Conservation (phyloP, 2,113 vertebrate species). For the Harpagus bidentatus region DNA sequence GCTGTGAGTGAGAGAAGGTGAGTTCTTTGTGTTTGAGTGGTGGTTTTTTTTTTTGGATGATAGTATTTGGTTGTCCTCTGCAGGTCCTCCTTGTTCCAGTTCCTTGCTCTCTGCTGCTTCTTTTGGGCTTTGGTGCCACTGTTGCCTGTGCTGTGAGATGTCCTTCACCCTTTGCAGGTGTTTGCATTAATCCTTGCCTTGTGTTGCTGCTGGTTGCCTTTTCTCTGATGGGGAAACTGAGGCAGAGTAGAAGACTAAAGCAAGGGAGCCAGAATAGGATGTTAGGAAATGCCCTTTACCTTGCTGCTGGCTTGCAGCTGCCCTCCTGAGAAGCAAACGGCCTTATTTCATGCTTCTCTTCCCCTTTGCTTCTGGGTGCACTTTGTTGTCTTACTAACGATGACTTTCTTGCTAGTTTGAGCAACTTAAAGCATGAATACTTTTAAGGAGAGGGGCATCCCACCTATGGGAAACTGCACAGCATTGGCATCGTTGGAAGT, state of each 20-base stretch:
- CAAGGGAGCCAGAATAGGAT: rapidly evolving
- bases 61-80: not conserved
- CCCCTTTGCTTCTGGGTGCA: rapidly evolving
- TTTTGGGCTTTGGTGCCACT: not conserved
- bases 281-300: rapidly evolving
- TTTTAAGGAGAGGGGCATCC: rapidly evolving
- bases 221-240: not conserved
- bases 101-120: not conserved
- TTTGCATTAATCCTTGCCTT: not conserved
- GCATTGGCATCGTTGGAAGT: rapidly evolving
- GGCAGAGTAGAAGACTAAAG: not conserved
- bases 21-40: not conserved
- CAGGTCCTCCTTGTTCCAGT: rapidly evolving
- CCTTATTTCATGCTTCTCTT: not conserved
- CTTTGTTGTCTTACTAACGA: rapidly evolving
- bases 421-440: rapidly evolving
- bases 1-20: not conserved
- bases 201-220: not conserved
- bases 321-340: not conserved
- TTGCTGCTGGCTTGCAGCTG: not conserved
- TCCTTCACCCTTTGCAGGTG: rapidly evolving
- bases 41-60: too few relatives aligned
- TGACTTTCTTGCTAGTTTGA: not conserved
- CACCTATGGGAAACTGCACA: rapidly evolving
- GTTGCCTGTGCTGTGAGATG: too few relatives aligned